Base-by-base conservation (phyloP, 2,113 vertebrate genomes). In the Psittacula cyanocephala region DNA sequence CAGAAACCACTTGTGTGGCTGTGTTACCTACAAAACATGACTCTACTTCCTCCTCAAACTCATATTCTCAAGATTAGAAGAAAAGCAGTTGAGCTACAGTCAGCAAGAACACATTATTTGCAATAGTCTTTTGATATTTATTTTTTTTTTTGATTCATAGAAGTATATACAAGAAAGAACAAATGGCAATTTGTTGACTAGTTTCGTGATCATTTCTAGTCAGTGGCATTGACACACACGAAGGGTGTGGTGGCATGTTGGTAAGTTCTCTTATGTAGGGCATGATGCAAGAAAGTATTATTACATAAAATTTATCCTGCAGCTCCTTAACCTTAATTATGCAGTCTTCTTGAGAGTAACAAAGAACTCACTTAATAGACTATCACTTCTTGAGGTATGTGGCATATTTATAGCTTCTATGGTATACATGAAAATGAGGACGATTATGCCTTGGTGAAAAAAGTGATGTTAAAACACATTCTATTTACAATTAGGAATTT, bases 251-350 rank as follows among this genome's bases (percentile, higher is more conserved):
- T 80, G 49, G 41, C 55, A 83, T 90, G 71, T 88, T 95, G 91
- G 43, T 11, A 72, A 59, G 62, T 79, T 86, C 28, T 78, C 33
- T 59, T 91, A 90, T 90, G 44, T 90, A 94, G 85, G 86, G 28
- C 88, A 84, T 25, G 43, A 71, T 74, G 83, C 44, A 88, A 86
- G 60, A 52, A 84, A 96, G 60, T 80, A 78, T 78, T 91, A 74
- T 94, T 93, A 81, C 80, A 81, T 94, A 94, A 94, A 90, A 91
- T 93, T 88, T 93, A 93, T 96, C 93, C 93, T 94, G 80, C 80
- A 93, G 88, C 81, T 95, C 88, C 91, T 86, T 90, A 89, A 88
- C 65, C 78, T 85, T 95, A 92, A 92, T 96, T 96, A 94, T 94
- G 83, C 94, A 95, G 84, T 77, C 81, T 95, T 91, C 80, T 71